phyloP scores from a whole-genome alignment of 2,888 invertebrate genomes.

The Scrobipalpa costella region DNA sequence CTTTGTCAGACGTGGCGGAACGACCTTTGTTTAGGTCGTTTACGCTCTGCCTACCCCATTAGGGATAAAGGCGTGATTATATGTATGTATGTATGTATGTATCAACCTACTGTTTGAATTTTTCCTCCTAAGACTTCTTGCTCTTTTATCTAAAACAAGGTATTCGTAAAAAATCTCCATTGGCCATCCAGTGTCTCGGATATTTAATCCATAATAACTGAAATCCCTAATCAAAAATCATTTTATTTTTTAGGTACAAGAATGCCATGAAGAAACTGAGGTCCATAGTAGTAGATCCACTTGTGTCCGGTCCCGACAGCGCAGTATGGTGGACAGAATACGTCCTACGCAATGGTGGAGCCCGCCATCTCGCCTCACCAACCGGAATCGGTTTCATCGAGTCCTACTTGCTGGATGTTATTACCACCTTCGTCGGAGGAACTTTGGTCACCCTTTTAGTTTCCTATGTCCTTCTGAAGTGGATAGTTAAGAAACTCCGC shows the following conservation, averaged over 20 bases:
- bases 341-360: slow-evolving; percentile 69
- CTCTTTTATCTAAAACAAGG: too few relatives aligned
- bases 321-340: slow-evolving; percentile 81
- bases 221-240: too few relatives aligned
- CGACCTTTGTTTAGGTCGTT: too few relatives aligned
- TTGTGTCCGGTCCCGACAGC: slow-evolving; percentile 69
- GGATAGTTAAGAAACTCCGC: slow-evolving; percentile 45
- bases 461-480: slow-evolving; percentile 43
- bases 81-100: too few relatives aligned
- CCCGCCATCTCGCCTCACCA: slow-evolving; percentile 67
- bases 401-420: slow-evolving; percentile 66
- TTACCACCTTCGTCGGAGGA: slow-evolving; percentile 42
- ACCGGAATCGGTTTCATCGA: slow-evolving; percentile 60
- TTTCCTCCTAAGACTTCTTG: too few relatives aligned
- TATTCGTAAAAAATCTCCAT: not conserved
- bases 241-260: slow-evolving; percentile 55
- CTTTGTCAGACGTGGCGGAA: too few relatives aligned
- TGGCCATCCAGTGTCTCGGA: too few relatives aligned
- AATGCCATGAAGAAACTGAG: slow-evolving; percentile 54
- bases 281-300: slow-evolving; percentile 49
- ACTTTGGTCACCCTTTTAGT: slow-evolving; percentile 39
- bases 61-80: too few relatives aligned
- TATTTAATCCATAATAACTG: too few relatives aligned
- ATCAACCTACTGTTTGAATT: too few relatives aligned
- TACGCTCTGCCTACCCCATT: too few relatives aligned